Evolutionary conservation across 2,113 vertebrate species (phyloP), one percentile per base, ranked within the genome.

Genomic region (Thunnus maccoyii): DNA sequence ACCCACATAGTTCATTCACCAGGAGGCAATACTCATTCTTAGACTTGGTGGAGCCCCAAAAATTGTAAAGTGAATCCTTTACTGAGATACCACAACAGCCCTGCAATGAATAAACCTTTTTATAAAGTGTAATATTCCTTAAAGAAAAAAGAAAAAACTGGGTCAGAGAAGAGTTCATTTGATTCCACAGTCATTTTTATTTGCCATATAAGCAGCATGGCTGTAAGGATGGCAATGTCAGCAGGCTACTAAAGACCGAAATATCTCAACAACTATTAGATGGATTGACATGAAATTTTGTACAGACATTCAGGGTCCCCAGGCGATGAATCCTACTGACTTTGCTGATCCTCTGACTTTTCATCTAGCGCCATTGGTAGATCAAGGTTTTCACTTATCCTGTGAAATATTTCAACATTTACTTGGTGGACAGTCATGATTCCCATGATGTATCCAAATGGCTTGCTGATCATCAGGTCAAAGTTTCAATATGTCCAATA

Each of bases 1-100:
- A 58, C 50, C 50, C 60, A 51, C 61, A 48, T 25, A 71, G 50
- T 22, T 52, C 56, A 61, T 68, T 76, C 51, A 68, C 11, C 12
- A 0, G 22, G 52, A 82, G 74, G 20, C 61, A 58, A 64, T 5
- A 14, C 3, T 47, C 32, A 57, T 47, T 75, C n/a, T 52, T 11
- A 25, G 52, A 83, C 57, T 30, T 3, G 2, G 5, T 27, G 55
- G 13, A 51, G 66, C 14, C 3, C 41, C n/a, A n/a, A 20, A 67
- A 51, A 48, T 17, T 69, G 20, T 32, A 50, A 44, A 17, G 5
- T 48, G n/a, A 52, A 52, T 68, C 55, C 61, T n/a, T 3, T 5
- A 18, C 36, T 8, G 8, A 55, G 52, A 48, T 58, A 44, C 41
- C 18, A 51, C 17, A 74, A 16, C 25, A 5, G 13, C 4, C 4